Percentiles rank a stretch among this genome's conserved stretches.
Evolutionary conservation across 2,888 invertebrate genomes (phyloP).

Genomic region (Nephrotoma flavescens): DNA sequence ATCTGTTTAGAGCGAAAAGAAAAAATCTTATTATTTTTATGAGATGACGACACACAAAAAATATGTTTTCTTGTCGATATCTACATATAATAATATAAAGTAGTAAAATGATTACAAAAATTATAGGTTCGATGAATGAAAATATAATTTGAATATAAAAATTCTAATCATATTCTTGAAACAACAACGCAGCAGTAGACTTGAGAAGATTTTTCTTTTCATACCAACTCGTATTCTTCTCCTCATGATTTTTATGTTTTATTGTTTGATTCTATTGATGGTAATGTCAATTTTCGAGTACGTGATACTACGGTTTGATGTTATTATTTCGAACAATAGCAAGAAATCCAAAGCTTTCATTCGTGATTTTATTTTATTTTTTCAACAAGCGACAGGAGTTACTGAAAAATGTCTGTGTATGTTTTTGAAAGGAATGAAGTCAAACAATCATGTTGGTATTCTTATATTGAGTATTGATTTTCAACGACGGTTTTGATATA

Average conservation of each 20-base stretch:
- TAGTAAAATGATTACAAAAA: not conserved
- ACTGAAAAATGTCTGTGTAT: not conserved
- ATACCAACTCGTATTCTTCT: not conserved
- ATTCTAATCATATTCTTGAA: not conserved
- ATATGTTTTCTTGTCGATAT: not conserved
- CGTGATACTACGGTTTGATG: not conserved
- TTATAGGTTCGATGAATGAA: not conserved
- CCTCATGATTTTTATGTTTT: not conserved
- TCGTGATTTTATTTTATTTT: not conserved
- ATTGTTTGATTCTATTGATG: not conserved
- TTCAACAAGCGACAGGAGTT: not conserved
- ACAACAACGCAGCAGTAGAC: not conserved
- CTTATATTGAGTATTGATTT: not conserved
- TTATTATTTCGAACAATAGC: not conserved
- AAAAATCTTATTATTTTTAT: not conserved
- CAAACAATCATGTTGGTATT: not conserved
- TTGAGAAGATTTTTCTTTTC: not conserved
- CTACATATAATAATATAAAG: not conserved
- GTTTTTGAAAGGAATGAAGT: not conserved
- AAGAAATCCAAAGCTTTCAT: not conserved
- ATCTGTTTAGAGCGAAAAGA: not conserved
- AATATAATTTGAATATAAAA: not conserved
- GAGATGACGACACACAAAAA: not conserved
- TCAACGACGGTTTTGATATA: not conserved
- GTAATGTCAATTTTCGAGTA: not conserved